Evolutionary conservation across 2,888 invertebrate species (phyloP).

Genomic region (Dryococelus australis): DNA sequence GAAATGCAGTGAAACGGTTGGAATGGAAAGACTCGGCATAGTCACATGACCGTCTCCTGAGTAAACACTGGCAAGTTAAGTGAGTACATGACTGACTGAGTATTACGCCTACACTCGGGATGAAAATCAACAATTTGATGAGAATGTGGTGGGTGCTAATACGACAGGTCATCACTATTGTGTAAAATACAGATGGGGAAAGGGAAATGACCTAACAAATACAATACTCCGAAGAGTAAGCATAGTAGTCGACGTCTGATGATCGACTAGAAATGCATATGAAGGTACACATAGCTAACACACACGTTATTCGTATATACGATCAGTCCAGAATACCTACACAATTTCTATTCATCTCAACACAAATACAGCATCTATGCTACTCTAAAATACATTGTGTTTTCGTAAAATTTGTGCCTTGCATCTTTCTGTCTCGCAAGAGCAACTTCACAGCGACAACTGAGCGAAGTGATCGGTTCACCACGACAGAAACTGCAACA

Average conservation of each 20-base stretch:
- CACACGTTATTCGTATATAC: slow-evolving; percentile 23
- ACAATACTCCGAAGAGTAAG: background rate
- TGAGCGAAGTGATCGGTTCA: background rate
- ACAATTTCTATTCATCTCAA: slow-evolving; percentile 8
- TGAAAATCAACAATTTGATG: background rate
- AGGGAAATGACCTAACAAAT: background rate
- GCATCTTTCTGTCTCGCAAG: background rate
- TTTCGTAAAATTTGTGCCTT: background rate
- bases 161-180: background rate
- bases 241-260: background rate
- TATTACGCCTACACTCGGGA: background rate
- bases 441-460: background rate
- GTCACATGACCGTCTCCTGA: background rate
- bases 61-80: background rate
- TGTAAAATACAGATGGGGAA: background rate
- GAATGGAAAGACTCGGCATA: slow-evolving; percentile 2
- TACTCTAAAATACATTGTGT: background rate
- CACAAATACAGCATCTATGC: background rate
- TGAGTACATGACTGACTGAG: background rate
- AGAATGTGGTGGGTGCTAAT: background rate
- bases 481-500: background rate
- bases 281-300: slow-evolving; percentile 20
- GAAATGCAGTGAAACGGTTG: background rate
- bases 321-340: slow-evolving; percentile 24
- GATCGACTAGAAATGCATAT: slow-evolving; percentile 21